Conservation (phyloP, 2,888 invertebrate genomes). For the Sphecodes monilicornis region DNA sequence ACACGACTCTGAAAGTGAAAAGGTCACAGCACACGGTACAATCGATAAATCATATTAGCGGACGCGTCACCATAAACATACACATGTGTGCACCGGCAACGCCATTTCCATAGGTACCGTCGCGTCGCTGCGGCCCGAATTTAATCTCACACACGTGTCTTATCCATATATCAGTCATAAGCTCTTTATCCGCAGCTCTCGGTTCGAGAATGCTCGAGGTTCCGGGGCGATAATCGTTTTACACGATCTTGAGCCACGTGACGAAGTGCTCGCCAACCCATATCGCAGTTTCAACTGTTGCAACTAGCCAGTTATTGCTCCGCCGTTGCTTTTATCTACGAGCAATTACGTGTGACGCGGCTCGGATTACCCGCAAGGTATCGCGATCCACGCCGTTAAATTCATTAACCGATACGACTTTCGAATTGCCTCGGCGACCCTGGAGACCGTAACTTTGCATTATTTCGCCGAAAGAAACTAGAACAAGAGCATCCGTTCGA, state of each 20-base stretch:
- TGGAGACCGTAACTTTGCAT: slow-evolving; percentile 1
- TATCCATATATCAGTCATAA: slow-evolving; percentile 59
- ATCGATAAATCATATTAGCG: slow-evolving; percentile 21
- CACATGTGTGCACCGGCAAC: neutral
- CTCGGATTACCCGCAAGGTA: slow-evolving; percentile 24
- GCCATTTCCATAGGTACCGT: too few relatives aligned
- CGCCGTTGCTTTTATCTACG: slow-evolving; percentile 40
- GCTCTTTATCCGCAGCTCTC: slow-evolving; percentile 53
- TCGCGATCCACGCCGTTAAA: slow-evolving; percentile 16
- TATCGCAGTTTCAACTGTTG: slow-evolving; percentile 45
- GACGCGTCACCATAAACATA: slow-evolving; percentile 19
- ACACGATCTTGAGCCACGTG: slow-evolving; percentile 51
- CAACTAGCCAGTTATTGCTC: slow-evolving; percentile 35
- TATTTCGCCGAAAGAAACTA: neutral
- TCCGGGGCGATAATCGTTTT: slow-evolving; percentile 56
- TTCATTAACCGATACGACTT: slow-evolving; percentile 45
- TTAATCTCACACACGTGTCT: slow-evolving; percentile 58
- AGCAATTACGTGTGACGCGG: slow-evolving; percentile 26
- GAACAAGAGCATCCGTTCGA: slow-evolving; percentile 9
- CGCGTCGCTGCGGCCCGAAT: slow-evolving; percentile 32
- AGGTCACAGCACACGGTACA: neutral
- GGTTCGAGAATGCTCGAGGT: slow-evolving; percentile 34
- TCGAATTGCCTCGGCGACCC: slow-evolving; percentile 21
- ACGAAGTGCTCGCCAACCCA: slow-evolving; percentile 38
- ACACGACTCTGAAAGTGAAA: neutral